phyloP scores from a whole-genome alignment of 2,113 vertebrate species.

The Pterocles burchelli region DNA sequence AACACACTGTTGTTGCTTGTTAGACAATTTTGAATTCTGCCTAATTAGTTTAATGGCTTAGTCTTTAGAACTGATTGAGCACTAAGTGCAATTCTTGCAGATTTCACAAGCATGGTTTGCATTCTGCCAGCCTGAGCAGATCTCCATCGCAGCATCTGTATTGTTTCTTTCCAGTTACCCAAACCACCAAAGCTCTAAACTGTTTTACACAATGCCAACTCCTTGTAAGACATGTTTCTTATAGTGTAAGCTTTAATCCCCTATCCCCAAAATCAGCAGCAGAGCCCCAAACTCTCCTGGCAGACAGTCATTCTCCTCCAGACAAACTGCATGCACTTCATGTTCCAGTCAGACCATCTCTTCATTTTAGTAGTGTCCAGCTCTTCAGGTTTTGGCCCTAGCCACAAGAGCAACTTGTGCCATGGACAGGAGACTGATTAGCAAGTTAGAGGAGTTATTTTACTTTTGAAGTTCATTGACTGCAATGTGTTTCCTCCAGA shows the following conservation, averaged over 20 bases:
- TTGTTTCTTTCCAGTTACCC: neutral
- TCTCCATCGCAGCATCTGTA: neutral
- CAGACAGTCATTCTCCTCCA: neutral
- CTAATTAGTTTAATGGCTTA: conserved; percentile 38
- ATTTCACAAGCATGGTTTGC: neutral
- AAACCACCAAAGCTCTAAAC: neutral
- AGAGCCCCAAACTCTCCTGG: neutral
- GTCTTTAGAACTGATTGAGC: neutral
- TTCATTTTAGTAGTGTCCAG: neutral
- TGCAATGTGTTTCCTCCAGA: neutral
- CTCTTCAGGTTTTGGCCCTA: neutral
- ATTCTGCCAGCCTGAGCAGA: neutral
- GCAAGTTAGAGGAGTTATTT: neutral
- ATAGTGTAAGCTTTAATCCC: neutral
- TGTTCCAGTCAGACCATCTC: neutral
- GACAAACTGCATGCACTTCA: neutral
- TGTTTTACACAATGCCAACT: neutral
- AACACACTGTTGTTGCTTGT: neutral
- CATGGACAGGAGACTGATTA: neutral
- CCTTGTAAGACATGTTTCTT: neutral
- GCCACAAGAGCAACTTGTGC: neutral
- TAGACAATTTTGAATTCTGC: conserved; percentile 16
- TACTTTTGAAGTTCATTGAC: neutral
- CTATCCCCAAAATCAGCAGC: neutral
- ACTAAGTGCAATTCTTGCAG: neutral